A percentile compares a stretch with the other conserved stretches of the same genome.
These are phyloP conservation scores for Helarctos malayanus DNA, from an alignment of 2,797 vertebrate genomes.

Conservation along the genomic window DNA sequence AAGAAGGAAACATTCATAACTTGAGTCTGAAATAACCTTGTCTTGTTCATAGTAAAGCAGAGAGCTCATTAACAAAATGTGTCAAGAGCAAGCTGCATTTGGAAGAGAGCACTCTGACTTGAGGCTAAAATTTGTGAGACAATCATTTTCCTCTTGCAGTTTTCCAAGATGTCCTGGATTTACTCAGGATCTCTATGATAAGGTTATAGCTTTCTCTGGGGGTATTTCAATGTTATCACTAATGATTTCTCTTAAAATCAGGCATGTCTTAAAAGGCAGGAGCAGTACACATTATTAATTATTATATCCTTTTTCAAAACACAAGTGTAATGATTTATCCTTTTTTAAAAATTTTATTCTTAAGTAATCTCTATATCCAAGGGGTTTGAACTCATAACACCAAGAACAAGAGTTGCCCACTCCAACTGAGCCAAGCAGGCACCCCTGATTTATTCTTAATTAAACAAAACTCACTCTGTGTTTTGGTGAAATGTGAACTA, in stretches of 20 bases:
- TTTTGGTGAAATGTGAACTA: constrained; percentile 34
- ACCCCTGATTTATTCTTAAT: neutral
- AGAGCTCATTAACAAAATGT: constrained; percentile 28
- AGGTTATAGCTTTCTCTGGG: neutral
- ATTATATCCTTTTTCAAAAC: neutral
- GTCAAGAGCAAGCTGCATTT: constrained; percentile 27
- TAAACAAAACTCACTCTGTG: constrained; percentile 2
- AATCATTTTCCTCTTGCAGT: constrained; percentile 47
- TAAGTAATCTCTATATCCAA: neutral
- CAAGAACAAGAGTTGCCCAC: neutral
- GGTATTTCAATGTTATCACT: constrained; percentile 13
- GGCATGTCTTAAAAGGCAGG: neutral
- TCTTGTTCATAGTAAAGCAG: neutral
- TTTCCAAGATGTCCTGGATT: constrained; percentile 32
- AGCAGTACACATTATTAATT: neutral
- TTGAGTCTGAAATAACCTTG: constrained; percentile 25
- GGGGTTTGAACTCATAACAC: neutral
- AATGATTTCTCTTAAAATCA: constrained; percentile 32
- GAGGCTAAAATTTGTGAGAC: constrained; percentile 29
- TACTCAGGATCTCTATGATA: neutral
- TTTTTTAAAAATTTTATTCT: neutral
- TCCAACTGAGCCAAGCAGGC: neutral
- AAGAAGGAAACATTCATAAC: constrained; percentile 23
- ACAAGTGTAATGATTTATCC: neutral
- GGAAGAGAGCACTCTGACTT: neutral